A percentile compares a stretch with the other conserved stretches of the same genome.
phyloP scores from a whole-genome alignment of 1,140 invertebrate genomes.

The Gonatopus flavifemur region DNA sequence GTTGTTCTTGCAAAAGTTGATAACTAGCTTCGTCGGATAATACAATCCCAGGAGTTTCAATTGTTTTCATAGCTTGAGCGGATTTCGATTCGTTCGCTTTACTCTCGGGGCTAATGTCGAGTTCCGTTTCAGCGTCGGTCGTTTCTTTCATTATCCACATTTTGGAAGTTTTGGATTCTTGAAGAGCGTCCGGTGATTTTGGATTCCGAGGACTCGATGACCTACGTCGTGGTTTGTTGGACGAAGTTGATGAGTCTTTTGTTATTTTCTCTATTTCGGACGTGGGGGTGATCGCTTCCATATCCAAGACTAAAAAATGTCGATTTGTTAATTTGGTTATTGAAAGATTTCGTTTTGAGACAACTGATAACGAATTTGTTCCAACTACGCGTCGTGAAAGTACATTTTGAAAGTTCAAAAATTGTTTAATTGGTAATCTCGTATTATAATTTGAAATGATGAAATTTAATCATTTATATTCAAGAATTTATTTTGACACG shows the following conservation, averaged over 20 bases:
- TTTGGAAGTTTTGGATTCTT: slow-evolving; percentile 33
- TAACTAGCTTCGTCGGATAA: slow-evolving; percentile 41
- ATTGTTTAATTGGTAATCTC: no score
- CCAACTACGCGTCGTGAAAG: no score
- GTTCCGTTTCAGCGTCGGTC: slow-evolving; percentile 25
- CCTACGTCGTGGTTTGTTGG: slow-evolving; percentile 19
- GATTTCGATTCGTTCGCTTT: slow-evolving; percentile 26
- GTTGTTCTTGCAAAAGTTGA: slow-evolving; percentile 46
- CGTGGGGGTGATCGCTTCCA: slow-evolving; percentile 30
- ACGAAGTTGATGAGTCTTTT: slow-evolving; percentile 19
- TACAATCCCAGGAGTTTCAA: slow-evolving; percentile 26
- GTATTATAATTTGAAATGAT: no score
- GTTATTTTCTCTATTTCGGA: slow-evolving; percentile 33
- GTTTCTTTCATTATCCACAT: slow-evolving; percentile 35
- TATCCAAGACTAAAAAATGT: slow-evolving; percentile 43
- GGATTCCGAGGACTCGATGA: slow-evolving; percentile 13
- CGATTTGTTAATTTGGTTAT: no score
- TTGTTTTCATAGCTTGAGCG: slow-evolving; percentile 10
- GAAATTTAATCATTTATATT: no score
- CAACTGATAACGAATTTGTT: no score
- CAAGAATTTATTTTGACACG: no score
- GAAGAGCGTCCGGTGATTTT: slow-evolving; percentile 31
- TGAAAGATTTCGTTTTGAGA: no score
- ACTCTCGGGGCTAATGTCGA: slow-evolving; percentile 35
- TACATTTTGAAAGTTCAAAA: no score